Evolutionary conservation across 2,888 invertebrate genomes (phyloP).

Genomic region (Aradus depressus): DNA sequence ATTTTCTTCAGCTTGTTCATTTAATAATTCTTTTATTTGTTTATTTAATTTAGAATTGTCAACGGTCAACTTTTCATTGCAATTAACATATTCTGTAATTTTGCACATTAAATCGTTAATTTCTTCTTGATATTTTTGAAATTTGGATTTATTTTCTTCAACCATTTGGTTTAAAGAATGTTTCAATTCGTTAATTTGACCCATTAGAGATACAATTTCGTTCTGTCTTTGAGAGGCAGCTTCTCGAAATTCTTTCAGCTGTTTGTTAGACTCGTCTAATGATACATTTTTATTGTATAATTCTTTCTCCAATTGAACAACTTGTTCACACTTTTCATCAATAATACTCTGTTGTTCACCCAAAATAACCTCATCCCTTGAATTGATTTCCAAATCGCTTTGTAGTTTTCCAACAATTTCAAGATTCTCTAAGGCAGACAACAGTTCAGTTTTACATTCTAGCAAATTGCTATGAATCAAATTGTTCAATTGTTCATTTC

Average conservation of each 20-base stretch:
- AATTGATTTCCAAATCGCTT: not conserved
- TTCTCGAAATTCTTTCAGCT: conserved; percentile 1
- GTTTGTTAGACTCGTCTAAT: not conserved
- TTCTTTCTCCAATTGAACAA: not conserved
- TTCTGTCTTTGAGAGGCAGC: not conserved
- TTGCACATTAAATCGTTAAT: conserved; percentile 1
- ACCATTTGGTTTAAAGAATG: not conserved
- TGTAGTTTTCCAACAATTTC: not conserved
- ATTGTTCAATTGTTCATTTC: conserved; percentile 3
- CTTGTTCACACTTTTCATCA: not conserved
- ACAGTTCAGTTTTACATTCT: not conserved
- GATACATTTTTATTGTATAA: not conserved
- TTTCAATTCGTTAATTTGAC: conserved; percentile 1
- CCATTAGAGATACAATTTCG: not conserved
- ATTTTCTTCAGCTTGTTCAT: conserved; percentile 11
- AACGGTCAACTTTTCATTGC: conserved; percentile 27
- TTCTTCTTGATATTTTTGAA: conserved; percentile 2
- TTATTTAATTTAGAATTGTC: conserved; percentile 10
- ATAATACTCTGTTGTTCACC: not conserved
- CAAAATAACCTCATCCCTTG: not conserved
- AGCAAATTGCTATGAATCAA: not conserved
- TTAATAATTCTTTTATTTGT: conserved; percentile 7
- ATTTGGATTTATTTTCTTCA: conserved; percentile 1
- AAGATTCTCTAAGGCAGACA: not conserved
- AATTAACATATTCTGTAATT: conserved; percentile 33